Conservation (phyloP, 2,888 invertebrate species). For the Stictocephala bisonia region DNA sequence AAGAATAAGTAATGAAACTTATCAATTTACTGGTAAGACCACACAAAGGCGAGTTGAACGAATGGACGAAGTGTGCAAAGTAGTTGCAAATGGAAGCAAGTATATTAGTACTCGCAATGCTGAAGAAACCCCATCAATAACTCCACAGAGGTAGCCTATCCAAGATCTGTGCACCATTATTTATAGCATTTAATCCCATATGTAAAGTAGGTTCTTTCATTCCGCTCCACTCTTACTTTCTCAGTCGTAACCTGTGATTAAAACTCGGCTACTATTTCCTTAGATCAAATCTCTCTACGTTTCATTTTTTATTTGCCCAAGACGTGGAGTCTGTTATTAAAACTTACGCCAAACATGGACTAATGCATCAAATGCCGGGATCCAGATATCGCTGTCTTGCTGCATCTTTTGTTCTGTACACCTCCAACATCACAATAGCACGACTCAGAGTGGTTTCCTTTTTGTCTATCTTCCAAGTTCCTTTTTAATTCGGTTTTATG, state of each 20-base stretch:
- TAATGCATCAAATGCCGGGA: background rate
- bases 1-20: too few relatives aligned
- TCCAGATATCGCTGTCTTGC: background rate
- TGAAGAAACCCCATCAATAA: constrained; percentile 23
- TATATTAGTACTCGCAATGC: constrained; percentile 1
- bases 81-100: background rate
- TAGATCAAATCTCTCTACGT: constrained; percentile 45
- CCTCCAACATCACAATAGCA: too few relatives aligned
- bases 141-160: constrained; percentile 13
- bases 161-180: constrained; percentile 26
- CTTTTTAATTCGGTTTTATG: background rate
- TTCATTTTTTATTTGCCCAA: constrained; percentile 31
- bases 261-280: constrained; percentile 45
- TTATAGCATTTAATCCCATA: constrained; percentile 36
- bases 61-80: background rate
- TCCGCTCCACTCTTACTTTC: constrained; percentile 30
- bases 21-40: too few relatives aligned
- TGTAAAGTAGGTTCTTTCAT: constrained; percentile 35
- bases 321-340: constrained; percentile 17
- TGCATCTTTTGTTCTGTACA: background rate
- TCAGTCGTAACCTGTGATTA: constrained; percentile 40
- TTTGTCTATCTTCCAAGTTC: background rate
- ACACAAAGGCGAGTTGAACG: background rate
- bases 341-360: background rate
- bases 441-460: too few relatives aligned